phyloP scores from a whole-genome alignment of 2,797 vertebrate species.

The Corythornis leucogaster region DNA sequence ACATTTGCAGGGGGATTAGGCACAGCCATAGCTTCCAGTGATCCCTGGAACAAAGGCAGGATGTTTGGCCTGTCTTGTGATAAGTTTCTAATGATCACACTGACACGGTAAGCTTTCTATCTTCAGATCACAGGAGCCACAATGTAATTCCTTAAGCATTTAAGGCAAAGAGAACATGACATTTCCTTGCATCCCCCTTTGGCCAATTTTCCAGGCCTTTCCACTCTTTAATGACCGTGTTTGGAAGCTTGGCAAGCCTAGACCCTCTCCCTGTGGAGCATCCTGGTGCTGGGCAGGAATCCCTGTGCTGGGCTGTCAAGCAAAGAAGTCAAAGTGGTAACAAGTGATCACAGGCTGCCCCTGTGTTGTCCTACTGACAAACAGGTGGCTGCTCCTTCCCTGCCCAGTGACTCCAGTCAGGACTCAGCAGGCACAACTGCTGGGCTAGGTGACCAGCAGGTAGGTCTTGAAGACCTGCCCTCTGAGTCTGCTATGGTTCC shows the following conservation, averaged over 20 bases:
- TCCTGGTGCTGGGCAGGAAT: background rate
- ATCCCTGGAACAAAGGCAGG: slow-evolving; percentile 36
- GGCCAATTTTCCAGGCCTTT: background rate
- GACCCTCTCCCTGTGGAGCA: background rate
- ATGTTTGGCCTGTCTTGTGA: slow-evolving; percentile 19
- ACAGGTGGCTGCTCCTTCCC: background rate
- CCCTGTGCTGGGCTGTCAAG: background rate
- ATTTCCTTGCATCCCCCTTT: background rate
- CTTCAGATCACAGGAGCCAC: background rate
- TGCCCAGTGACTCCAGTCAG: background rate
- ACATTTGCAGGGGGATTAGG: background rate
- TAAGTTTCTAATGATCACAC: slow-evolving; percentile 30
- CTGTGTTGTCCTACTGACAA: background rate
- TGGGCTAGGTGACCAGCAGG: background rate
- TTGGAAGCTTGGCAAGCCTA: background rate
- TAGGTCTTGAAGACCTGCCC: background rate
- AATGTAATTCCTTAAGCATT: background rate
- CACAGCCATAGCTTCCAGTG: background rate
- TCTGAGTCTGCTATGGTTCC: background rate
- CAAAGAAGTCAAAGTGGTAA: background rate
- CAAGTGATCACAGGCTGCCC: background rate
- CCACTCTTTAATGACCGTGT: background rate
- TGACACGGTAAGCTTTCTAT: background rate
- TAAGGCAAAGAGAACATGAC: background rate
- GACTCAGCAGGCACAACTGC: background rate